Percentiles rank a stretch among this genome's conserved stretches.
phyloP scores from a whole-genome alignment of 2,113 vertebrate species.

The Tenrec ecaudatus region DNA sequence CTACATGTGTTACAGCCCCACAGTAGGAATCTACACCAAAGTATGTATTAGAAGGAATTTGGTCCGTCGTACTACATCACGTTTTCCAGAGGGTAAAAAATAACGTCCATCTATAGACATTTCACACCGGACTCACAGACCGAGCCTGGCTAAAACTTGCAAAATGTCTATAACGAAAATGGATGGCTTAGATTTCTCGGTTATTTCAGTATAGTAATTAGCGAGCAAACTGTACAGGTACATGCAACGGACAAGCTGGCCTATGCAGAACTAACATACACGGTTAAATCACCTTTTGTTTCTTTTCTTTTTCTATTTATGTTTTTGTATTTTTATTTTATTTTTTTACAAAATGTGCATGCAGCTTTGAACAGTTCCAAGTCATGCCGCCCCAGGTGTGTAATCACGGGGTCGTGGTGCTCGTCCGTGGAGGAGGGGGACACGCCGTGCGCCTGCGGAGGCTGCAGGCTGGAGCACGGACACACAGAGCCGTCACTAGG shows the following conservation, averaged over 20 bases:
- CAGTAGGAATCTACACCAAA: conserved; percentile 94
- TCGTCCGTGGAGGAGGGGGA: conserved; percentile 87
- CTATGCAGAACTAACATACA: conserved; percentile 98
- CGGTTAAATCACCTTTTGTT: conserved; percentile 93
- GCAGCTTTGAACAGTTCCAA: conserved; percentile 96
- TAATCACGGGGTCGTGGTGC: conserved; percentile 90
- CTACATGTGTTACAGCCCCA: conserved; percentile 92
- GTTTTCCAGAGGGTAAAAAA: conserved; percentile 93
- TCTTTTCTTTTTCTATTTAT: conserved; percentile 58
- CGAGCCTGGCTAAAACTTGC: conserved; percentile 90
- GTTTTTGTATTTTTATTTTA: conserved; percentile 81
- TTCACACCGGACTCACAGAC: conserved; percentile 92
- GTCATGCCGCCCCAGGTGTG: conserved; percentile 95
- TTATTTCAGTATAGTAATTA: conserved; percentile 96
- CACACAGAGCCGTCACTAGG: conserved; percentile 89
- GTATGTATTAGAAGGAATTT: conserved; percentile 93
- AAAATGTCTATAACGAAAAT: conserved; percentile 94
- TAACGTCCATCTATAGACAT: conserved; percentile 95
- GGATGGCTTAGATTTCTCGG: conserved; percentile 99
- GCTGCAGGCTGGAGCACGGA: conserved; percentile 89
- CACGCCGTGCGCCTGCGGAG: conserved; percentile 86
- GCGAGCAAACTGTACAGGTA: conserved; percentile 99
- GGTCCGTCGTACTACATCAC: conserved; percentile 94
- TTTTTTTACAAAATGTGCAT: conserved; percentile 96
- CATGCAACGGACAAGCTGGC: conserved; percentile 99